Evolutionary conservation across 2,113 vertebrate genomes (phyloP), one percentile per base, ranked within the genome.

Genomic region (Callospermophilus lateralis): DNA sequence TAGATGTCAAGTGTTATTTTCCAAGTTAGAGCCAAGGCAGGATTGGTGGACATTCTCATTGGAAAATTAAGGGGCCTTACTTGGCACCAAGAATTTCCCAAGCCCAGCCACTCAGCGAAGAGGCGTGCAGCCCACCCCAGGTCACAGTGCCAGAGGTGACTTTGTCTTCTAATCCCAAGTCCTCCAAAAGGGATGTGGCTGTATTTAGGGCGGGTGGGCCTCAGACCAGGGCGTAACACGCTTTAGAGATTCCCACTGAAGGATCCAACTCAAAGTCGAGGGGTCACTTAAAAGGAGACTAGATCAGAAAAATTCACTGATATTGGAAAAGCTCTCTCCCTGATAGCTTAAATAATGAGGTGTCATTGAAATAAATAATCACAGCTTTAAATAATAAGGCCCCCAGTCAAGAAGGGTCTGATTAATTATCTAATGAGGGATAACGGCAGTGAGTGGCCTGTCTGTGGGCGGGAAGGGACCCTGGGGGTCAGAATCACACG

Each of bases 281-380:
- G 28, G 61, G 42, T 90, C 12, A 39, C 73, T 95, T 89, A n/a
- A 80, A 79, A 76, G 39, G 72, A 83, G 58, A 73, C 79, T 51
- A 37, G 68, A 81, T 94, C 61, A 73, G 91, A 65, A 80, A 91
- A 83, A 91, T 28, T 74, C 74, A 65, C 28, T 6, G 8, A 74
- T 45, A 78, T 81, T 89, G 90, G 89, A 63, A 90, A 80, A 80
- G 34, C 77, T 68, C 37, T 85, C 85, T 88, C 77, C 53, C 45
- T 11, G 30, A 39, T n/a, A 26, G 55, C 85, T 83, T 89, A 86
- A 84, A 83, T 86, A 65, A 89, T 77, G 74, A 92, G n/a, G 55
- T 79, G 83, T 91, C 92, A 28, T 63, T 77, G 92, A 95, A 94
- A 89, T 90, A 63, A 90, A 74, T 58, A 65, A 85, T n/a, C 10